Evolutionary conservation across 2,113 vertebrate genomes (phyloP).

Genomic region (Cercocebus atys): DNA sequence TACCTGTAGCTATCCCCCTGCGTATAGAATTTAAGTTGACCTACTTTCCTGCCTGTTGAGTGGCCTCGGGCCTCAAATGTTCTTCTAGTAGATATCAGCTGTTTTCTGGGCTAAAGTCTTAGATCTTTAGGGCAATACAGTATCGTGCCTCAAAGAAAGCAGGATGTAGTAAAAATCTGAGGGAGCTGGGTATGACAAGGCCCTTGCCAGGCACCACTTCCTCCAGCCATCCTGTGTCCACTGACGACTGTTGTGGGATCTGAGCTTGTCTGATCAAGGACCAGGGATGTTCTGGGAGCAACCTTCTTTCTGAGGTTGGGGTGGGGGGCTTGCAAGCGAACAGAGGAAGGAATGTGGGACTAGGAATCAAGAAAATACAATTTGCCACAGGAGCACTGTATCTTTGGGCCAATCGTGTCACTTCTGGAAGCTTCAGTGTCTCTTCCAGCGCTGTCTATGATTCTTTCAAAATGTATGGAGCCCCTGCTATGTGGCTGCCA

Average conservation of each 20-base stretch:
- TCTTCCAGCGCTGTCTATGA: neutral
- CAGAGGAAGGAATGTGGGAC: neutral
- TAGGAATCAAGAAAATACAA: neutral
- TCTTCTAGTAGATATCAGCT: slow-evolving; percentile 54
- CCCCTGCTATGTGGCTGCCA: neutral
- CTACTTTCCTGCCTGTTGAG: slow-evolving; percentile 57
- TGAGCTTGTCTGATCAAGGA: neutral
- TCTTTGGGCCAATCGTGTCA: neutral
- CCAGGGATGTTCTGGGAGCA: neutral
- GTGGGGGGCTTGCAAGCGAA: neutral
- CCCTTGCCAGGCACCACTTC: rapidly evolving
- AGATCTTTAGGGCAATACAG: slow-evolving; percentile 23
- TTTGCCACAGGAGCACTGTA: neutral
- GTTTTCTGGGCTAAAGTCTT: slow-evolving; percentile 54
- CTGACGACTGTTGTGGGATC: neutral
- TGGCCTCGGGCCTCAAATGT: slow-evolving; percentile 52
- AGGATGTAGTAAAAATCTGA: neutral
- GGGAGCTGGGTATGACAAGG: neutral
- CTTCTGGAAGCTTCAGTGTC: neutral
- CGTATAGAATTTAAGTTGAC: slow-evolving; percentile 45
- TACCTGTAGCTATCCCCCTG: slow-evolving; percentile 32
- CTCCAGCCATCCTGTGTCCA: neutral
- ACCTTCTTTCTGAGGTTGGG: neutral
- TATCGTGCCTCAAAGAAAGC: slow-evolving; percentile 41
- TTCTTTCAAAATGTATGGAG: neutral